phyloP scores from a whole-genome alignment of 2,797 vertebrate species.

The Sebastes vulpes region DNA sequence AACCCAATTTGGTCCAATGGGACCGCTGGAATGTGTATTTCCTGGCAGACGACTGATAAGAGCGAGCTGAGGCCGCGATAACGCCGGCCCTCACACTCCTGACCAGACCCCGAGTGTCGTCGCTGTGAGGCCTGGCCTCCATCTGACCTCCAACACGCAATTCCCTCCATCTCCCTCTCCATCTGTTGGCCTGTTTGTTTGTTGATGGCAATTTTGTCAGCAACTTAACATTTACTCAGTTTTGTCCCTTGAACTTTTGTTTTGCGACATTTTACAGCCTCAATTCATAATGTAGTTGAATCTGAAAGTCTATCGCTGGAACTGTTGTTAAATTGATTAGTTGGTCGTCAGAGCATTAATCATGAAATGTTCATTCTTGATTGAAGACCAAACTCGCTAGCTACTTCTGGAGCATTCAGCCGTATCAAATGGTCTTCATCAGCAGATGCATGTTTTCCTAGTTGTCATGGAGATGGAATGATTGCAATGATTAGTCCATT shows the following conservation, averaged over 20 bases:
- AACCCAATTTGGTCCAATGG: conserved; percentile 39
- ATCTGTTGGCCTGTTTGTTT: conserved; percentile 30
- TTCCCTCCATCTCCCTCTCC: conserved; percentile 32
- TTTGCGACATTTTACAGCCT: not conserved
- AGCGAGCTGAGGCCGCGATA: conserved; percentile 24
- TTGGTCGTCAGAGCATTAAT: not conserved
- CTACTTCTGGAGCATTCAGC: not conserved
- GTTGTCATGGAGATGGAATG: not conserved
- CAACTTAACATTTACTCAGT: not conserved
- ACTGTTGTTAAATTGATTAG: not conserved
- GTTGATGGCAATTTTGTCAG: not conserved
- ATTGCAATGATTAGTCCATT: not conserved
- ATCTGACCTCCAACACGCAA: conserved; percentile 34
- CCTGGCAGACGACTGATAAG: conserved; percentile 68
- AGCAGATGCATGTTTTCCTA: not conserved
- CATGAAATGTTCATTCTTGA: not conserved
- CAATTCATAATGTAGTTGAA: not conserved
- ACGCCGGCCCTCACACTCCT: conserved; percentile 27
- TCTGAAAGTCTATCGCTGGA: not conserved
- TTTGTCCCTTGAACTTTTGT: not conserved
- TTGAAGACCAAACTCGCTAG: not conserved
- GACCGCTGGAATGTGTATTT: conserved; percentile 60
- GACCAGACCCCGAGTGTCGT: conserved; percentile 24
- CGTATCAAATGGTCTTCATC: not conserved
- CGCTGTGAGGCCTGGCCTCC: conserved; percentile 35